These are phyloP conservation scores for Hydrotaea cyrtoneurina DNA, from an alignment of 2,888 invertebrate species.

Conservation along the genomic window DNA sequence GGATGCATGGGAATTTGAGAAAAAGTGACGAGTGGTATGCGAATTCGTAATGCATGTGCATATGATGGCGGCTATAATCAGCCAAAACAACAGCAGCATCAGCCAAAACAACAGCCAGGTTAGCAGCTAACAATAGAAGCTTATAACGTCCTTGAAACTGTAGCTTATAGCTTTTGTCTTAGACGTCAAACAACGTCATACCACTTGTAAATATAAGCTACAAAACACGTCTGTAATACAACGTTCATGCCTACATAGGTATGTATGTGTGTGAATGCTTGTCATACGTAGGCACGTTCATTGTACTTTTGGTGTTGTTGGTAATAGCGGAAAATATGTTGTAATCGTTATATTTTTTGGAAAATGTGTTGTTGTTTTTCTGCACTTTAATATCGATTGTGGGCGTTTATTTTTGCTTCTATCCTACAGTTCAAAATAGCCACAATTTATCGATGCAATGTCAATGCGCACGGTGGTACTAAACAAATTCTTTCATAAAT, in stretches of 20 bases:
- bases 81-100: neutral
- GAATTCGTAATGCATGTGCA: neutral
- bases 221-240: neutral
- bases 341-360: conserved; percentile 40
- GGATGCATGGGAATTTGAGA: neutral
- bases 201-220: neutral
- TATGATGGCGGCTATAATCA: neutral
- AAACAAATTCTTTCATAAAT: too few relatives aligned
- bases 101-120: neutral
- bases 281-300: neutral
- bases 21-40: neutral
- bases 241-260: neutral
- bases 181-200: conserved; percentile 50
- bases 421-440: neutral
- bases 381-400: neutral
- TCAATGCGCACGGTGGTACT: too few relatives aligned
- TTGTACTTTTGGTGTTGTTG: neutral
- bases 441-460: neutral
- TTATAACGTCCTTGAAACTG: conserved; percentile 65
- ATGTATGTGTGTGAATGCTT: neutral
- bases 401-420: neutral
- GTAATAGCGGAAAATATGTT: conserved; percentile 53
- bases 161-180: conserved; percentile 58
- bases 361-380: conserved; percentile 33
- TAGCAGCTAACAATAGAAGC: conserved; percentile 54